Evolutionary conservation across 2,888 invertebrate species (phyloP), one percentile per base, ranked within the genome.

Genomic region (Laothoe populi): DNA sequence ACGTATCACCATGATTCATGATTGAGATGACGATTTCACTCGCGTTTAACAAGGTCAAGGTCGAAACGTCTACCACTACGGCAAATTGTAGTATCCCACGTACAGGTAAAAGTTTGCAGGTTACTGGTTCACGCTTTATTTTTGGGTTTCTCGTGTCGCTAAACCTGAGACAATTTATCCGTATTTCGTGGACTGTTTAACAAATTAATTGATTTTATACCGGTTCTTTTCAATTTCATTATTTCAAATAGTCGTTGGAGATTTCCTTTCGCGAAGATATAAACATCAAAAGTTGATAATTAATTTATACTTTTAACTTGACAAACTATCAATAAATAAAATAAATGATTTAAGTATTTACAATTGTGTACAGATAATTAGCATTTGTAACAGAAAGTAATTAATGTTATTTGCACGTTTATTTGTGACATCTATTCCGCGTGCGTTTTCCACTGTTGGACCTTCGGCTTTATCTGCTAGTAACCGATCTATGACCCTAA

Each of bases 11-110:
- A 38, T 62, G 62, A 63, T 60, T 63, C 63, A 79, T 82, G 79
- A 82, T 81, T 84, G 78, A 74, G 79, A 82, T 86, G 82, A 83
- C 84, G 88, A 88, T 92, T 91, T 91, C 91, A 87, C 88, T 81
- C 74, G 66, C 66, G 65, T 40, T 64, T 71, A 88, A 82, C 75
- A 78, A 66, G 89, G 92, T 87, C 92, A 92, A 92, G 92, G 92
- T 81, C 85, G 82, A 64, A 74, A 68, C 75, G 75, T 81, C 76
- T 73, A 80, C 80, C 57, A 53, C 35, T 35, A 53, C 60, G 60
- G 53, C 45, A 63, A 45, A 57, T 21, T 23, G 11, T 24, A 46
- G 38, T 49, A 59, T 49, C 63, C 42, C 19, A 46, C 38, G 48
- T 53, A 35, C 71, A 70, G 60, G 69, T 64, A 65, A 70, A 69